Percentiles rank a stretch among this genome's conserved stretches.
phyloP scores from a whole-genome alignment of 2,113 vertebrate species.

The Psittacula cyanocephala region DNA sequence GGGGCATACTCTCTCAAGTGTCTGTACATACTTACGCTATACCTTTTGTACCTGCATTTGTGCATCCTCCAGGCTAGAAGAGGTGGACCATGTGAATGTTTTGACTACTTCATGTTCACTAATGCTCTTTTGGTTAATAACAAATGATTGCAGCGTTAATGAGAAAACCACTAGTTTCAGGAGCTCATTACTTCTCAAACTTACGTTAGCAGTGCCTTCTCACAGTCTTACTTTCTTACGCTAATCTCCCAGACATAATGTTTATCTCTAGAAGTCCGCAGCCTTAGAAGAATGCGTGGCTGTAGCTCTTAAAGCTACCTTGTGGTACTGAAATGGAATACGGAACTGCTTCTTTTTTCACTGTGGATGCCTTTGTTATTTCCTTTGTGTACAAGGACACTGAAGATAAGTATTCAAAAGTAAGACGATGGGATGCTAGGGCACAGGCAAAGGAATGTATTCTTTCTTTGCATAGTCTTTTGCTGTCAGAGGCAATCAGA shows the following conservation, averaged over 20 bases:
- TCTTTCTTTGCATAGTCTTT: background rate
- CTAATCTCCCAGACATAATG: background rate
- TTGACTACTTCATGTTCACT: background rate
- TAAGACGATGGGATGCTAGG: background rate
- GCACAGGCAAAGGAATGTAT: background rate
- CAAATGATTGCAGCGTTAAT: background rate
- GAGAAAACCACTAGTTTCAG: background rate
- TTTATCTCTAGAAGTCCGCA: background rate
- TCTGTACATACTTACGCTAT: accelerated
- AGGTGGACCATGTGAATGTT: background rate
- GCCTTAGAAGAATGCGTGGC: background rate
- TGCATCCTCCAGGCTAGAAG: background rate
- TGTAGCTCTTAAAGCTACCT: background rate
- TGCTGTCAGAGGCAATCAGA: background rate
- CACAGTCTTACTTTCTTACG: background rate
- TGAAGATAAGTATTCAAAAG: background rate
- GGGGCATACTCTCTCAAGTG: no score
- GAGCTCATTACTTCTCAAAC: background rate
- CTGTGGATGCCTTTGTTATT: background rate
- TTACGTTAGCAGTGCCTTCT: background rate
- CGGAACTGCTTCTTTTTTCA: background rate
- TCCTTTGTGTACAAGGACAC: background rate
- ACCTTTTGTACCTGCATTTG: background rate
- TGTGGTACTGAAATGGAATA: background rate
- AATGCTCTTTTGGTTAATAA: background rate